Evolutionary conservation across 2,797 vertebrate species (phyloP), one percentile per base, ranked within the genome.

Genomic region (Thunnus albacares): DNA sequence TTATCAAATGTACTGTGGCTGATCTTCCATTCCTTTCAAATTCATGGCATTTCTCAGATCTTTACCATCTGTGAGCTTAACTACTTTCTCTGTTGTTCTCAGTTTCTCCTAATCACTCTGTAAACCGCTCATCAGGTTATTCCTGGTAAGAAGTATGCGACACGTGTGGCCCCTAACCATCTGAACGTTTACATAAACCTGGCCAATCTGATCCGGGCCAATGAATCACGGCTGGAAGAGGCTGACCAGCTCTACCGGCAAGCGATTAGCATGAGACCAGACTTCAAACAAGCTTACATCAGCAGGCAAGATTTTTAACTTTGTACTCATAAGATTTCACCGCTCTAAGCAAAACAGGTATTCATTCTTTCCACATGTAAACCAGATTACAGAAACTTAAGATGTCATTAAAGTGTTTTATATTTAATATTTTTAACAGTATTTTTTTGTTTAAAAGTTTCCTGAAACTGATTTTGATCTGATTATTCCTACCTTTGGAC

Each of bases 251-350:
- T 99, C 2, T 99, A 99, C 90, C 95, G 98, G 74, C 98, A 99
- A 80, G 98, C 98, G 9, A 99, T 99, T 93, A 99, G 98, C 93
- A 99, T 99, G 98, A 97, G 98, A 51, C 98, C 98, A 0, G 98
- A 99, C 95, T 99, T 99, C 94, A 99, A 99, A 82, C 98, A 99
- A 71, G 98, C 98, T 71, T 99, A 99, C 89, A 99, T 99, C 81
- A 99, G 98, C 97, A 97, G 98, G 98, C 96, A 95, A 88, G 87
- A 76, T 3, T 13, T 12, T 10, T 1, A 2, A 26, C 17, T 63
- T n/a, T 35, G 4, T 9, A 8, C 10, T 13, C 10, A 1, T 71
- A 52, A 55, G n/a, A 70, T 65, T 15, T 47, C n/a, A 7, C 2
- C 30, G 7, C 24, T 72, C 15, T 35, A 6, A 57, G 20, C 3